Percentiles rank a stretch among this genome's conserved stretches.
phyloP scores from a whole-genome alignment of 2,888 invertebrate species.

The Crepidodera aurea region DNA sequence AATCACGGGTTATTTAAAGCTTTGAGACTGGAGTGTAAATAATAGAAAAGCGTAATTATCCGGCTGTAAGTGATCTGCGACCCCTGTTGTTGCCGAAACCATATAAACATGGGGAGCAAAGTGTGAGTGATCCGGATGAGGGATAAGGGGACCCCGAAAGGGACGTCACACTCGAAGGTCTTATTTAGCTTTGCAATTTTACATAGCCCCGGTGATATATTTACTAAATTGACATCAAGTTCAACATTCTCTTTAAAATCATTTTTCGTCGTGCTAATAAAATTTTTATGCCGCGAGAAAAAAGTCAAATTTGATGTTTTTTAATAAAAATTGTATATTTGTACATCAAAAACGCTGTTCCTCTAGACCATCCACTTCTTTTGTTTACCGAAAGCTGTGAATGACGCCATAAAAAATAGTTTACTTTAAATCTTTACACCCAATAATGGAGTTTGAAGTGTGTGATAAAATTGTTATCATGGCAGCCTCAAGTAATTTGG shows the following conservation, averaged over 20 bases:
- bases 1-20: conserved; percentile 50
- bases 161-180: conserved; percentile 5
- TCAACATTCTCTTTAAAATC: no score
- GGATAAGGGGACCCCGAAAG: conserved; percentile 14
- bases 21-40: conserved; percentile 51
- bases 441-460: conserved; percentile 39
- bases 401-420: no score
- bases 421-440: no score
- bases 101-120: conserved; percentile 49
- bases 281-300: no score
- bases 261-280: no score
- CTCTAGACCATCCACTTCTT: no score
- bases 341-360: no score
- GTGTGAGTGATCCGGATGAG: conserved; percentile 37
- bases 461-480: conserved; percentile 50
- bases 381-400: no score
- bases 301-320: no score
- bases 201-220: no score
- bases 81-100: conserved; percentile 50
- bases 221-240: no score
- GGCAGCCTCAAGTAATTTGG: conserved; percentile 50
- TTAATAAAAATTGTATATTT: no score
- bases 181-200: not conserved
- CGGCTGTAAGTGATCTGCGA: conserved; percentile 55
- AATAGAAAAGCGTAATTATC: conserved; percentile 59